These are phyloP conservation scores for Pandemis heparana DNA, from an alignment of 2,888 invertebrate species.

Conservation along the genomic window DNA sequence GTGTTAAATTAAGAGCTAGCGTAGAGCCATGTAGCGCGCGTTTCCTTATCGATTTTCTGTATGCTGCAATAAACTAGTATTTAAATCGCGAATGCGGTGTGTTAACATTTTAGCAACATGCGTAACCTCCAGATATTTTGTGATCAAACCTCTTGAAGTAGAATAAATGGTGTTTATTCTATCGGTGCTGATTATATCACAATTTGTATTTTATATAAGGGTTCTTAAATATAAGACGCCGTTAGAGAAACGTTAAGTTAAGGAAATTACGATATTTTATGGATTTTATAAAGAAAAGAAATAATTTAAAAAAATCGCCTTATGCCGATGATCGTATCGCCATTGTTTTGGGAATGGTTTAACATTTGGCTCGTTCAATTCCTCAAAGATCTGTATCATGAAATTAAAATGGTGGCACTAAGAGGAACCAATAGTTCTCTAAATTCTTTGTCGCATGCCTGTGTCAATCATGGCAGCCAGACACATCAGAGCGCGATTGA, in stretches of 20 bases:
- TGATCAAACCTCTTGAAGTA: slow-evolving; percentile 51
- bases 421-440: slow-evolving; percentile 73
- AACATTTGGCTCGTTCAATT: slow-evolving; percentile 79
- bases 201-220: slow-evolving; percentile 31
- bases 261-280: slow-evolving; percentile 31
- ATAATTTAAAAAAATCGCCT: slow-evolving; percentile 46
- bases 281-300: slow-evolving; percentile 50
- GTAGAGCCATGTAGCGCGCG: slow-evolving; percentile 73
- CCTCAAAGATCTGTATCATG: slow-evolving; percentile 80
- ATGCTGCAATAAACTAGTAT: slow-evolving; percentile 82
- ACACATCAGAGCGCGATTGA: slow-evolving; percentile 67
- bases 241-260: slow-evolving; percentile 10
- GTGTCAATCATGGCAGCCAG: slow-evolving; percentile 69
- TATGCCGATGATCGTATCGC: slow-evolving; percentile 76
- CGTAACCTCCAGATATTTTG: slow-evolving; percentile 57
- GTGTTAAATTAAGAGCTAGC: slow-evolving; percentile 65
- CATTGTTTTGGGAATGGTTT: slow-evolving; percentile 82
- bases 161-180: slow-evolving; percentile 7
- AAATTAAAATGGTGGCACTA: slow-evolving; percentile 81
- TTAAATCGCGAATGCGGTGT: slow-evolving; percentile 76
- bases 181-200: slow-evolving; percentile 36
- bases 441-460: slow-evolving; percentile 67
- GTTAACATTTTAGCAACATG: slow-evolving; percentile 70
- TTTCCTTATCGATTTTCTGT: slow-evolving; percentile 84
- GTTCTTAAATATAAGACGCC: slow-evolving; percentile 25